A percentile compares a stretch with the other conserved stretches of the same genome.
These are phyloP conservation scores for Engystomops pustulosus DNA, from an alignment of 2,113 vertebrate species.

Conservation along the genomic window DNA sequence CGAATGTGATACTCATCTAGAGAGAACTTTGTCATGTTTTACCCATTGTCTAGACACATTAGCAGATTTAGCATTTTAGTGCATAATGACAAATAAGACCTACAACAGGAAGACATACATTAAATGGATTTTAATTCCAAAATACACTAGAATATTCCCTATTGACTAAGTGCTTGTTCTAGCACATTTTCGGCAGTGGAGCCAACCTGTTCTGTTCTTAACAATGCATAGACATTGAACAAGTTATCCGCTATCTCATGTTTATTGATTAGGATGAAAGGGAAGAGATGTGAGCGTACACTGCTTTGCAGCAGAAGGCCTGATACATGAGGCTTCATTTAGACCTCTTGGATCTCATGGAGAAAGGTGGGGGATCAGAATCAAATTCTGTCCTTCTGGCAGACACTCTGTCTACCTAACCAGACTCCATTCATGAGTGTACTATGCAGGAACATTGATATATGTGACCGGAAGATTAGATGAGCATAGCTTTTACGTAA, in stretches of 20 bases:
- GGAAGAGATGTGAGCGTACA: conserved; percentile 23
- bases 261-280: conserved; percentile 57
- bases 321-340: conserved; percentile 33
- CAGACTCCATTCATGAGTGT: conserved; percentile 45
- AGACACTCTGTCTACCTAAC: conserved; percentile 51
- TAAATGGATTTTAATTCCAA: neutral
- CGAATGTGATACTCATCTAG: neutral
- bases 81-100: neutral
- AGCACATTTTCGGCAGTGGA: conserved; percentile 15
- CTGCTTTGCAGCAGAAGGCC: conserved; percentile 37
- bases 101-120: neutral
- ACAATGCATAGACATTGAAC: conserved; percentile 31
- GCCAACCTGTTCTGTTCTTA: conserved; percentile 15
- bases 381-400: conserved; percentile 43
- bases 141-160: neutral
- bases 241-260: conserved; percentile 56
- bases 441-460: conserved; percentile 35
- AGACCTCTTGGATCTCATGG: conserved; percentile 23
- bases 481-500: conserved; percentile 13
- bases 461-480: conserved; percentile 28
- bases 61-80: neutral
- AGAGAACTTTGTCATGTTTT: neutral
- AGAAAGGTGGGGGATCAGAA: conserved; percentile 32
- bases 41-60: neutral
- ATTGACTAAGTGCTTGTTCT: conserved; percentile 12